phyloP scores from a whole-genome alignment of 2,888 invertebrate genomes.

The Agonum fuliginosum region DNA sequence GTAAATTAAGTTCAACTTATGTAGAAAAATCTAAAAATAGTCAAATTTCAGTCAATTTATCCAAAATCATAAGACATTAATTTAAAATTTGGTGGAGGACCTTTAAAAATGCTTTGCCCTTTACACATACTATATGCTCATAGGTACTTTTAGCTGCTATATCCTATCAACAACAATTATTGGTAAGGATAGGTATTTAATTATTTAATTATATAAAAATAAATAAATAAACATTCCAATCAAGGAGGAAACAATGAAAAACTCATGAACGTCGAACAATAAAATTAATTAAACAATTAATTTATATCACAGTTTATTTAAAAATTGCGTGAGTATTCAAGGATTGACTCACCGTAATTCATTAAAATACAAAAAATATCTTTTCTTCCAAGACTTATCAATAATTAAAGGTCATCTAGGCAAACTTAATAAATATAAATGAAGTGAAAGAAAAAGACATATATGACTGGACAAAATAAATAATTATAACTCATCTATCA shows the following conservation, averaged over 20 bases:
- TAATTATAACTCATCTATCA: background rate
- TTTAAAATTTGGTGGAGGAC: too few relatives aligned
- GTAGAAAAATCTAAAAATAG: too few relatives aligned
- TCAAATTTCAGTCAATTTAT: too few relatives aligned
- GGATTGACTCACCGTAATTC: background rate
- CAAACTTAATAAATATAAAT: background rate
- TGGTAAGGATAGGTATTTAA: too few relatives aligned
- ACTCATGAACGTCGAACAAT: background rate
- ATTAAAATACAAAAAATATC: background rate
- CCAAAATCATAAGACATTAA: too few relatives aligned
- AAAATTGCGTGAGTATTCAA: background rate
- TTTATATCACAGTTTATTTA: background rate
- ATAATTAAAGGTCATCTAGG: background rate
- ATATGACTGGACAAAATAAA: background rate
- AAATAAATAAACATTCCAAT: too few relatives aligned
- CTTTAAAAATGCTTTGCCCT: too few relatives aligned
- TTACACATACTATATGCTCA: too few relatives aligned
- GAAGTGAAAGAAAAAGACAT: background rate
- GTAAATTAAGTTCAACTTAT: too few relatives aligned
- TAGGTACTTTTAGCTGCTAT: too few relatives aligned
- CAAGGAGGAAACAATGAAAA: background rate
- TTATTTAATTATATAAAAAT: too few relatives aligned
- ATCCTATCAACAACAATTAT: too few relatives aligned
- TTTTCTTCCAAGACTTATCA: background rate
- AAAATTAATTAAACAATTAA: background rate